A percentile compares a stretch with the other conserved stretches of the same genome.
Evolutionary conservation across 2,888 invertebrate genomes (phyloP).

Genomic region (Pandemis corylana): DNA sequence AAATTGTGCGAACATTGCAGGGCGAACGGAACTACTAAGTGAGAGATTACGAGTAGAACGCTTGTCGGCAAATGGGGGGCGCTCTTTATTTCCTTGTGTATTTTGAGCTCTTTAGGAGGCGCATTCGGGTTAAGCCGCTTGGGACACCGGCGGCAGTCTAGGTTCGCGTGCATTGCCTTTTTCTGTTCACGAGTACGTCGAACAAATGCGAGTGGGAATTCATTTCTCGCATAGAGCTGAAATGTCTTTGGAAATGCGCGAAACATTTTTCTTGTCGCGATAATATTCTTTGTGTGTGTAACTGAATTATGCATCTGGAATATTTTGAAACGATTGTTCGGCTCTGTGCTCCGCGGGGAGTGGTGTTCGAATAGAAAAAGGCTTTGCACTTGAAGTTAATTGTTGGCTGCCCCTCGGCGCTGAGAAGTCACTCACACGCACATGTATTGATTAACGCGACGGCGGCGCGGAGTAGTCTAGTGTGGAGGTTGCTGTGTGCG

Average conservation of each 20-base stretch:
- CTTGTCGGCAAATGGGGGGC: slow-evolving; percentile 78
- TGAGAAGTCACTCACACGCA: slow-evolving; percentile 86
- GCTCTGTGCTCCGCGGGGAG: slow-evolving; percentile 25
- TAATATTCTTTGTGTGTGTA: slow-evolving; percentile 42
- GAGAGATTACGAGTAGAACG: slow-evolving; percentile 85
- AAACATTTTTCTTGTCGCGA: slow-evolving; percentile 46
- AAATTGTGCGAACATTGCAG: slow-evolving; percentile 85
- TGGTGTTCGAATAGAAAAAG: slow-evolving; percentile 58
- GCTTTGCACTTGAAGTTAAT: slow-evolving; percentile 56
- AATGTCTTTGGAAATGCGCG: slow-evolving; percentile 50
- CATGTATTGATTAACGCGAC: slow-evolving; percentile 88
- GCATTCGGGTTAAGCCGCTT: slow-evolving; percentile 78
- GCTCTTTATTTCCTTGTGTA: slow-evolving; percentile 78
- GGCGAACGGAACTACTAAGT: slow-evolving; percentile 85
- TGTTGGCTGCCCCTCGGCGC: slow-evolving; percentile 62
- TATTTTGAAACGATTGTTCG: slow-evolving; percentile 24
- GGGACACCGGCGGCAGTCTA: slow-evolving; percentile 68
- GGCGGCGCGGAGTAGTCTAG: slow-evolving; percentile 71
- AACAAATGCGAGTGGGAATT: slow-evolving; percentile 59
- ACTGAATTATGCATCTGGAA: slow-evolving; percentile 34
- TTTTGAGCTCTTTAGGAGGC: slow-evolving; percentile 79
- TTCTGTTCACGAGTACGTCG: slow-evolving; percentile 64
- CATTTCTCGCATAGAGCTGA: slow-evolving; percentile 57
- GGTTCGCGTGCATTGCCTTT: slow-evolving; percentile 75
- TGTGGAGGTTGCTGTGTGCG: slow-evolving; percentile 66